Conservation (phyloP, 2,113 vertebrate species). For the Sander lucioperca region DNA sequence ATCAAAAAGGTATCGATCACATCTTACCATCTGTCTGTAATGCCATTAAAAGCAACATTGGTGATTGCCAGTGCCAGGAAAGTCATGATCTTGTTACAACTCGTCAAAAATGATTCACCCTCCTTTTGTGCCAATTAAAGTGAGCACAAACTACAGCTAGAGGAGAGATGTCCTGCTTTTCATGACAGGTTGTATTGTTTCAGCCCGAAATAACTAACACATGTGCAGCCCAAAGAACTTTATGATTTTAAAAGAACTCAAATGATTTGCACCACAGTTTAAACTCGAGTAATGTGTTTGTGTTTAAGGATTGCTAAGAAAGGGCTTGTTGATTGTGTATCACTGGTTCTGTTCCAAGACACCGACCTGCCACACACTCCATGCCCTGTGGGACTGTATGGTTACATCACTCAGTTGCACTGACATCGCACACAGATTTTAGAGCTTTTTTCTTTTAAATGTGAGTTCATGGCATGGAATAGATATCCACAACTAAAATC, state of each 20-base stretch:
- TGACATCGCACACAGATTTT: constrained; percentile 12
- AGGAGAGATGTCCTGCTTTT: constrained; percentile 25
- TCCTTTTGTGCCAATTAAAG: constrained; percentile 2
- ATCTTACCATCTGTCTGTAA: constrained; percentile 10
- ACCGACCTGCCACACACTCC: constrained; percentile 36
- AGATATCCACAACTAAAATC: constrained; percentile 36
- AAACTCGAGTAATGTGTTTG: constrained; percentile 42
- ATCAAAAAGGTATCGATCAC: constrained; percentile 29
- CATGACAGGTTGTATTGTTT: constrained; percentile 2
- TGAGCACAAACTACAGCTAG: background rate
- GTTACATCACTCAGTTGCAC: constrained; percentile 44
- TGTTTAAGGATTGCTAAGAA: constrained; percentile 31
- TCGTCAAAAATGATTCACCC: background rate
- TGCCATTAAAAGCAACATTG: background rate
- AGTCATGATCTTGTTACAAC: constrained; percentile 14
- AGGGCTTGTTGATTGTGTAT: constrained; percentile 32
- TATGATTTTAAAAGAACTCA: constrained; percentile 2
- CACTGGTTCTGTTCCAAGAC: constrained; percentile 23
- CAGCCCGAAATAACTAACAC: constrained; percentile 4
- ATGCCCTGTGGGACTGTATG: constrained; percentile 14
- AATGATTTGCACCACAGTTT: constrained; percentile 3
- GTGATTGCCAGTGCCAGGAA: background rate
- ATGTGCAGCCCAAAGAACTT: background rate
- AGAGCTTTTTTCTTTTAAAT: constrained; percentile 6
- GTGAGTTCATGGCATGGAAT: constrained; percentile 35